phyloP scores from a whole-genome alignment of 2,888 invertebrate genomes.

The Silvanus unidentatus region DNA sequence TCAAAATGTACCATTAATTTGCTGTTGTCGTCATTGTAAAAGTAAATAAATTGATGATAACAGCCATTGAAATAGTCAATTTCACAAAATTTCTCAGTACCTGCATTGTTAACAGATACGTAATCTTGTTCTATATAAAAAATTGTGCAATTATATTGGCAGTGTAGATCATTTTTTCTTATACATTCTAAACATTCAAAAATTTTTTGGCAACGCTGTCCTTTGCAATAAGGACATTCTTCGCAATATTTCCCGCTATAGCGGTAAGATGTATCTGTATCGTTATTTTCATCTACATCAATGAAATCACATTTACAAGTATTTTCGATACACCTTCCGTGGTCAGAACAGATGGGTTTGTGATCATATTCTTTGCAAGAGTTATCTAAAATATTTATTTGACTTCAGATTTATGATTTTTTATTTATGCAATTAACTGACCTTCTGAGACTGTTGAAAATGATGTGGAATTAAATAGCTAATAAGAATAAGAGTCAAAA shows the following conservation, averaged over 20 bases:
- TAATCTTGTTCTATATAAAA: background rate
- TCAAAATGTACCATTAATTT: no score
- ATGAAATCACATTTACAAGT: slow-evolving; percentile 51
- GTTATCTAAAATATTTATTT: no score
- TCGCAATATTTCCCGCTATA: slow-evolving; percentile 62
- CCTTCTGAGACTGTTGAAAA: no score
- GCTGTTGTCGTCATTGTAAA: background rate
- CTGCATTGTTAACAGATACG: background rate
- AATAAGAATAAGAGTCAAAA: no score
- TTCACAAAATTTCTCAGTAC: background rate
- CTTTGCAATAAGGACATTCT: slow-evolving; percentile 63
- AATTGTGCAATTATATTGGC: background rate
- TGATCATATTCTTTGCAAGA: slow-evolving; percentile 43
- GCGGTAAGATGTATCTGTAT: no score
- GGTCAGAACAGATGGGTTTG: slow-evolving; percentile 51
- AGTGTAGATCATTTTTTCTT: no score
- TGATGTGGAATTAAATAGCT: no score
- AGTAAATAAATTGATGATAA: background rate
- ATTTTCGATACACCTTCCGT: slow-evolving; percentile 69
- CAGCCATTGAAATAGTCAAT: background rate
- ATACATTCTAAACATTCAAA: background rate
- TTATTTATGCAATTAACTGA: no score
- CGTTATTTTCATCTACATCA: no score
- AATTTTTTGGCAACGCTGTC: slow-evolving; percentile 41
- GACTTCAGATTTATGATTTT: no score